Evolutionary conservation across 1,140 invertebrate genomes (phyloP), one percentile per base, ranked within the genome.

Genomic region (Achroia grisella): DNA sequence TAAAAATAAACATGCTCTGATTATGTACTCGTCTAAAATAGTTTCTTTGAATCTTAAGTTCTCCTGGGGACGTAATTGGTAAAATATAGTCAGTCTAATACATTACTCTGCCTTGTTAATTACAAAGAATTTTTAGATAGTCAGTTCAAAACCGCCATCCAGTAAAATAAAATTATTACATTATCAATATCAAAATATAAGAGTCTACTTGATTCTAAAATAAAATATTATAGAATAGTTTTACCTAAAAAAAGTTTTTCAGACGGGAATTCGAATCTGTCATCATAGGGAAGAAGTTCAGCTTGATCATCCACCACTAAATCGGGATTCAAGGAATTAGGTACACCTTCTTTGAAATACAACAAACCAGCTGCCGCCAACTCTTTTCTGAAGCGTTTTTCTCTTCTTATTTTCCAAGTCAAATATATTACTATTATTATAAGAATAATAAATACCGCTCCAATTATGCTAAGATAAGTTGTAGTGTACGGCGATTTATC

Each of bases 231-330:
- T 3, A 23, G 31, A 36, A 29, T 46, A 42, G 53, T 63, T 62
- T 82, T 87, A 93, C 96, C 96, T 67, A 97, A 86, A 72, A 92
- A 92, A 1, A 98, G 85, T 78, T 92, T 92, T 39, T 96, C 93
- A 10, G 92, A 85, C 0, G 95, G 94, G 78, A 98, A 97, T 80
- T 98, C 96, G 88, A 93, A 98, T 62, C 91, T 92, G 46, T 91
- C 91, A 71, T 98, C 92, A 53, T 98, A 98, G 0, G 97, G 96
- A 32, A 98, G 83, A 11, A 96, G 85, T 52, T 96, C 94, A 0
- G 95, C 96, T 87, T 98, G 97, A 69, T 98, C 95, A 39, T 95
- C 93, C 0, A 98, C 87, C 0, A 93, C 93, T 10, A 97, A 74
- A 8, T 97, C 94, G 0, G 95, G 95, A 87, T 98, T 98, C 6